Evolutionary conservation across 2,888 invertebrate species (phyloP), one percentile per base, ranked within the genome.

Genomic region (Fissipunctia ypsillon): DNA sequence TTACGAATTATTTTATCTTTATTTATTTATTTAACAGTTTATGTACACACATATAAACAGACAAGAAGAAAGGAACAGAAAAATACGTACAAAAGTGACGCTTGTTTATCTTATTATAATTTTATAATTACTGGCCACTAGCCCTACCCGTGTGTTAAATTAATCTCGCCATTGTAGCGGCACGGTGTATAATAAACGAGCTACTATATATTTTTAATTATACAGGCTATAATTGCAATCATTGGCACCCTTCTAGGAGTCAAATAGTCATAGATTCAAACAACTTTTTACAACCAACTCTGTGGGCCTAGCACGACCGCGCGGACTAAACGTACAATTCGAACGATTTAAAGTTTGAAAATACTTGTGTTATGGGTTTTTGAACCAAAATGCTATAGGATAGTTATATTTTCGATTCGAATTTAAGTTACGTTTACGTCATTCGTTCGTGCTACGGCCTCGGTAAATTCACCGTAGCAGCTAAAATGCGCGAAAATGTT

Each of bases 191-290:
- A 48, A 31, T 25, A 41, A 52, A 52, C 25, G 41, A 31, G 19
- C 50, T 52, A 52, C 5, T 5, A 31, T 2, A 25, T 48, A 69
- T 41, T 70, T 19, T 41, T 28, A n/a, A 31, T 7, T 9, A 9
- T n/a, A 71, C 31, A 31, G 16, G 3, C 19, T 31, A 12, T 28
- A 41, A n/a, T 66, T 31, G n/a, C 16, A 41, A 41, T 43, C 41
- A 68, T 43, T 43, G 31, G 41, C 28, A 41, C 22, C 7, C n/a
- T 41, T n/a, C 3, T 68, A 43, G 14, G 10, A 41, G 6, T 43
- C 14, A 43, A 43, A 68, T 43, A 68, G 14, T 68, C 14, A 25
- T 43, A 14, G 14, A 16, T 35, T n/a, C n/a, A 68, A 67, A 14
- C 3, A 19, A 28, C 1, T 66, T 65, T 66, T 67, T 6, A 16